These are phyloP conservation scores for Dendrolimus kikuchii DNA, from an alignment of 1,140 invertebrate genomes.

Conservation along the genomic window DNA sequence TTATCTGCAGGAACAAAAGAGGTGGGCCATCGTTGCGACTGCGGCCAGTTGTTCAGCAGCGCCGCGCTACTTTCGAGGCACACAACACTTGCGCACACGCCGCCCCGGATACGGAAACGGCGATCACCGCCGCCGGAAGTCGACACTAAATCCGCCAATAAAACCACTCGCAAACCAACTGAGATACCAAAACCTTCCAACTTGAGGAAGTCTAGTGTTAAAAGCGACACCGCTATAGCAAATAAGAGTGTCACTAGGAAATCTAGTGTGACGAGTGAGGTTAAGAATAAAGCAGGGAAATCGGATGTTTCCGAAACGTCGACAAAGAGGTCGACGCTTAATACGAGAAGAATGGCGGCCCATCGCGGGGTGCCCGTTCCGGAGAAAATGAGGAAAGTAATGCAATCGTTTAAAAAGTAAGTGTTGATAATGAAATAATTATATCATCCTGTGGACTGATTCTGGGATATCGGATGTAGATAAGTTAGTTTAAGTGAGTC, in stretches of 20 bases:
- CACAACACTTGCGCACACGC: slow-evolving; percentile 60
- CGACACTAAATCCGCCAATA: slow-evolving; percentile 8
- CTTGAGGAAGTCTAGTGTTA: slow-evolving; percentile 16
- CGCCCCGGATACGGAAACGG: slow-evolving; percentile 46
- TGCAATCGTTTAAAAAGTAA: slow-evolving; percentile 33
- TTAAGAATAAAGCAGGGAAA: slow-evolving; percentile 13
- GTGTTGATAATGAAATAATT: slow-evolving; percentile 9
- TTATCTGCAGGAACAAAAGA: slow-evolving; percentile 30
- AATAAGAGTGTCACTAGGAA: slow-evolving; percentile 15
- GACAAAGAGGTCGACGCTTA: slow-evolving; percentile 17
- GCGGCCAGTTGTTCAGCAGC: slow-evolving; percentile 60
- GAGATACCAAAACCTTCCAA: slow-evolving; percentile 9
- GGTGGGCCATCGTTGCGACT: slow-evolving; percentile 58
- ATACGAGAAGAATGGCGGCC: slow-evolving; percentile 21
- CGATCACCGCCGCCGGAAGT: slow-evolving; percentile 31
- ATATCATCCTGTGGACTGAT: slow-evolving; percentile 9
- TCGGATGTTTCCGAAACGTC: slow-evolving; percentile 13
- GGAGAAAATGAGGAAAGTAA: slow-evolving; percentile 44
- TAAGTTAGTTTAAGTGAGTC: slow-evolving; percentile 22
- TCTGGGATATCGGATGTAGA: not conserved
- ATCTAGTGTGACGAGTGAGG: slow-evolving; percentile 13
- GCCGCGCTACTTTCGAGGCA: slow-evolving; percentile 55
- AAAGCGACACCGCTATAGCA: slow-evolving; percentile 11
- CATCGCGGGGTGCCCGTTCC: slow-evolving; percentile 37
- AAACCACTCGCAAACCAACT: slow-evolving; percentile 9